A percentile compares a stretch with the other conserved stretches of the same genome.
Evolutionary conservation across 2,113 vertebrate species (phyloP).

Genomic region (Anguilla japonica): DNA sequence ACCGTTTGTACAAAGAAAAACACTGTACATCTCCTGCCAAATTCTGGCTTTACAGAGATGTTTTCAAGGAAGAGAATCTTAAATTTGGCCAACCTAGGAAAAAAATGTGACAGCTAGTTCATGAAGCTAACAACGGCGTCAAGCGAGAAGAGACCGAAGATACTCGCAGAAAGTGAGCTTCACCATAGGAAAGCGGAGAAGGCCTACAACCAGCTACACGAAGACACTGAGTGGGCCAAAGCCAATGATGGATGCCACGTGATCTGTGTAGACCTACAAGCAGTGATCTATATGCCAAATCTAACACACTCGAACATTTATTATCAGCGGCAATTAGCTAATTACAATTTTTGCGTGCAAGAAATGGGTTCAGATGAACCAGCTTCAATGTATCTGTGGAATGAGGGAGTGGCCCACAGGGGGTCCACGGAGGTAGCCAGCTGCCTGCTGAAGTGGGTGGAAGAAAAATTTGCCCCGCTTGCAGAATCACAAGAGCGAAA

Average conservation of each 20-base stretch:
- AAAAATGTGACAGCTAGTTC: background rate
- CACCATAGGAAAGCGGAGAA: constrained; percentile 21
- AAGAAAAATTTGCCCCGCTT: background rate
- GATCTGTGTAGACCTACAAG: background rate
- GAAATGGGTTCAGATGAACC: constrained; percentile 10
- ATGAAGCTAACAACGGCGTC: background rate
- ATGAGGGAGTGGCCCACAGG: constrained; percentile 9
- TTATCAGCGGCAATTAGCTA: constrained; percentile 6
- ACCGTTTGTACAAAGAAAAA: too few species aligned
- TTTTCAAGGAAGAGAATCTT: background rate
- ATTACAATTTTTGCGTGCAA: constrained; percentile 3
- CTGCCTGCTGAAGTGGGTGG: background rate
- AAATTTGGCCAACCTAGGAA: background rate
- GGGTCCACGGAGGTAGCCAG: constrained; percentile 9
- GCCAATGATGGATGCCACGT: constrained; percentile 19
- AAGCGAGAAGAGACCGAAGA: background rate
- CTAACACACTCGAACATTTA: constrained; percentile 10
- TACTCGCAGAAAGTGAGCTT: background rate
- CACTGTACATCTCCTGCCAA: too few species aligned
- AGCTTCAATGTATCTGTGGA: constrained; percentile 1
- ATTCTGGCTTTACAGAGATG: too few species aligned
- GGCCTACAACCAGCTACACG: background rate
- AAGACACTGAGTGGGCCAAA: constrained; percentile 4
- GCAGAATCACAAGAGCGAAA: background rate
- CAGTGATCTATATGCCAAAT: background rate